Evolutionary conservation across 1,140 invertebrate species (phyloP).

Genomic region (Metaphire vulgaris): DNA sequence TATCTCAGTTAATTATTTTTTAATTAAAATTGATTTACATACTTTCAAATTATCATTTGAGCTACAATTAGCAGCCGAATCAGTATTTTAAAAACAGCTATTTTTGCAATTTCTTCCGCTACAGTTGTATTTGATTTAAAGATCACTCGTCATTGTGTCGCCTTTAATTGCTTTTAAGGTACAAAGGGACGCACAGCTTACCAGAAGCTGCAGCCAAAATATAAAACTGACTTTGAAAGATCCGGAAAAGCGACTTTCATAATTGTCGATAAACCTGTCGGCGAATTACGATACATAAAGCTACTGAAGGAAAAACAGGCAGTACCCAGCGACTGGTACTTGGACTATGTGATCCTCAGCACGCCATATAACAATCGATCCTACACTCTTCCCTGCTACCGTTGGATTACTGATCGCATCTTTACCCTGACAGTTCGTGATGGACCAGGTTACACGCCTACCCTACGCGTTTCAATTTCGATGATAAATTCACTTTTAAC

Average conservation of each 20-base stretch:
- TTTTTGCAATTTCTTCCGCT: no score
- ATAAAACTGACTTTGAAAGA: constrained; percentile 7
- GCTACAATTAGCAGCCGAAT: no score
- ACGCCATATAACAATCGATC: constrained; percentile 17
- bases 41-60: no score
- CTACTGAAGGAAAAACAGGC: not conserved
- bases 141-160: no score
- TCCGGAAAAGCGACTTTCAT: not conserved
- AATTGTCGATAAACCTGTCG: not conserved
- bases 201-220: not conserved
- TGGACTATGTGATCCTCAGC: constrained; percentile 20
- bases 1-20: no score
- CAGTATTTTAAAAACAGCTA: no score
- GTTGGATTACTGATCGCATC: constrained; percentile 11
- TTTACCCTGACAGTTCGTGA: not conserved
- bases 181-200: constrained; percentile 6
- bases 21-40: no score
- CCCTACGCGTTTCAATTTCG: no score
- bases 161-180: constrained; percentile 16
- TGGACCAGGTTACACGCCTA: constrained; percentile 19
- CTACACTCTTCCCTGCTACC: constrained; percentile 15
- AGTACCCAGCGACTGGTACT: constrained; percentile 12
- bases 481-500: no score
- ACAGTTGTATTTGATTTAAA: no score
- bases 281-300: not conserved